Evolutionary conservation across 2,113 vertebrate species (phyloP).

Genomic region (Manacus vitellinus): DNA sequence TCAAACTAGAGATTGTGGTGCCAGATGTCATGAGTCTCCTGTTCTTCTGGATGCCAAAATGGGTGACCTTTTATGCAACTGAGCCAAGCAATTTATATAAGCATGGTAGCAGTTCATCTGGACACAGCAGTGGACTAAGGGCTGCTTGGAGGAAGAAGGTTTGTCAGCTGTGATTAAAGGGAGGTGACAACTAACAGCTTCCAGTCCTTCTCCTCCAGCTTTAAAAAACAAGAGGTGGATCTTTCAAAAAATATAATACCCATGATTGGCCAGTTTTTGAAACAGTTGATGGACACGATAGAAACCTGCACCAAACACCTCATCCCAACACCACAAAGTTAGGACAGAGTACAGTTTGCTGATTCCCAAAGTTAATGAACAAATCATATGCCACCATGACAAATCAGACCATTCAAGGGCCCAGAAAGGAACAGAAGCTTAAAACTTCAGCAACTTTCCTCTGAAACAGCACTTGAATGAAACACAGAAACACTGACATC

Average conservation of each 20-base stretch:
- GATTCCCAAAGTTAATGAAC: neutral
- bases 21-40: neutral
- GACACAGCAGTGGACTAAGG: neutral
- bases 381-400: rapidly evolving
- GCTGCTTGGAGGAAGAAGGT: neutral
- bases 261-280: too few relatives aligned
- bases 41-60: neutral
- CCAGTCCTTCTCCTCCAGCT: neutral
- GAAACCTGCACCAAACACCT: neutral
- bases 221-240: neutral
- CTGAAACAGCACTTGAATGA: neutral
- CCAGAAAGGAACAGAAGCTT: neutral
- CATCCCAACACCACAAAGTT: neutral
- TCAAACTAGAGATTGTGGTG: neutral
- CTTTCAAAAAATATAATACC: neutral
- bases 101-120: neutral
- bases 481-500: neutral
- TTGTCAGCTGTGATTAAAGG: neutral
- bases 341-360: neutral
- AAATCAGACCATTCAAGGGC: neutral
- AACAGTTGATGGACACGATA: rapidly evolving
- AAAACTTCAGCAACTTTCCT: neutral
- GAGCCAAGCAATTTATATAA: neutral
- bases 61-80: rapidly evolving
- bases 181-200: neutral